Base-by-base conservation (phyloP, 1,140 invertebrate genomes). In the Sminthurides bifidus region DNA sequence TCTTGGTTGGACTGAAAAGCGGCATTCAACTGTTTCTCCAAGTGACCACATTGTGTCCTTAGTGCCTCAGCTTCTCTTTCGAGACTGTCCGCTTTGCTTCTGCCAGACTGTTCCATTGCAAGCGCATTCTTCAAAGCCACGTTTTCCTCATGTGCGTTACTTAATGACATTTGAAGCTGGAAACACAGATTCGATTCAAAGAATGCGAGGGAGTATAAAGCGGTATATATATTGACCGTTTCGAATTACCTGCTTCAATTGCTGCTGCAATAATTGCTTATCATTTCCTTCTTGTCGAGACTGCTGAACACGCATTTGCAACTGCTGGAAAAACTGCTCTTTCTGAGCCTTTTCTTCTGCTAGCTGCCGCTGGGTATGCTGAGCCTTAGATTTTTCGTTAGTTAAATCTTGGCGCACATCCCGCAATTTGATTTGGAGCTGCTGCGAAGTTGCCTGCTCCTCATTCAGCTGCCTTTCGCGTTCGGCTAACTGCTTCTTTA, bases 401-500 rank as follows among this genome's bases (percentile, higher is more conserved):
- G 78, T 79, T n/a, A 85, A 71, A 64, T 85, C 82, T 44, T 75
- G 75, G 59, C 85, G 78, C 2, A 92, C 66, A 65, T 90, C 87
- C 61, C 83, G 83, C 15, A 90, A 68, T 68, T 84, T 87, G 35
- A 76, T 79, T 61, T 86, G 83, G 8, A 82, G 75, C 12, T 79
- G 63, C 43, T 66, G 61, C 0, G 79, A 77, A 0, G 80, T 77
- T 67, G 85, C 80, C 56, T 84, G 77, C 61, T 86, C 82, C 56
- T 85, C 83, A 6, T 74, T 67, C 1, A 88, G 68, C 5, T 78
- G 75, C 62, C 84, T 82, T 62, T 89, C 85, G 63, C 83, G 84
- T 55, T 89, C 85, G 8, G 83, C 81, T 2, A 92, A 71, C 68
- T 92, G 87, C 60, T 87, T 89, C 66, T 86, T 88, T 57, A 92